Conservation (phyloP, 1,140 invertebrate genomes). For the Colletes latitarsis region DNA sequence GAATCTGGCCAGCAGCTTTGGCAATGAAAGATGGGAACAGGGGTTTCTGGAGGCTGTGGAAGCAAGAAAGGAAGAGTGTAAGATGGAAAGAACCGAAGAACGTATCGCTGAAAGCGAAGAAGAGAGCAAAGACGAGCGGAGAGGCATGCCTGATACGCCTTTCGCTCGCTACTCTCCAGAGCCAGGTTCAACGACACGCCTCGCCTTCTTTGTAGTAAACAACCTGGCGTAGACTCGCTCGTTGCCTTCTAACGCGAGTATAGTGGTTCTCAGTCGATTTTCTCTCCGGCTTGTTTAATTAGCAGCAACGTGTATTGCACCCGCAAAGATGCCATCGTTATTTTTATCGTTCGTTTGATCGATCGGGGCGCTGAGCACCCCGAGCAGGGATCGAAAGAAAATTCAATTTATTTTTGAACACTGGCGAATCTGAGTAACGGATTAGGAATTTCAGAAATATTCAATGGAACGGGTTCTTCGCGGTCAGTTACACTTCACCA, state of each 20-base stretch:
- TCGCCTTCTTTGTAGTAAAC: conserved; percentile 79
- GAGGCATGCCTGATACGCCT: conserved; percentile 71
- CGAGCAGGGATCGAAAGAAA: too few species aligned
- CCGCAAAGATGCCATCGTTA: too few species aligned
- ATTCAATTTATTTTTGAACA: too few species aligned
- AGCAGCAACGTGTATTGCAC: not conserved
- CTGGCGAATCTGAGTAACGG: too few species aligned
- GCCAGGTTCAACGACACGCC: conserved; percentile 80
- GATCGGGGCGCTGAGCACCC: too few species aligned
- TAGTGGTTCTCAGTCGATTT: conserved; percentile 71
- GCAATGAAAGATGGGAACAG: conserved; percentile 58
- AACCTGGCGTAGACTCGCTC: conserved; percentile 76
- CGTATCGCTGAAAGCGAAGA: conserved; percentile 57
- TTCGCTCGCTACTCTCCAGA: conserved; percentile 69
- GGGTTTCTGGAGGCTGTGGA: conserved; percentile 59
- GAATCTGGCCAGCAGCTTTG: conserved; percentile 55
- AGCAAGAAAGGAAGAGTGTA: conserved; percentile 41
- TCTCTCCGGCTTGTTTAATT: conserved; percentile 33
- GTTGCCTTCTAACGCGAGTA: conserved; percentile 71
- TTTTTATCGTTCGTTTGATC: too few species aligned
- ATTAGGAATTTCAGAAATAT: too few species aligned
- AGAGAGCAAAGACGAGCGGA: conserved; percentile 58
- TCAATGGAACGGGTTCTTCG: too few species aligned
- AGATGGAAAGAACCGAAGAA: conserved; percentile 36
- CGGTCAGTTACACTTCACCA: too few species aligned